Conservation (phyloP, 2,113 vertebrate species). For the Budorcas taxicolor region DNA sequence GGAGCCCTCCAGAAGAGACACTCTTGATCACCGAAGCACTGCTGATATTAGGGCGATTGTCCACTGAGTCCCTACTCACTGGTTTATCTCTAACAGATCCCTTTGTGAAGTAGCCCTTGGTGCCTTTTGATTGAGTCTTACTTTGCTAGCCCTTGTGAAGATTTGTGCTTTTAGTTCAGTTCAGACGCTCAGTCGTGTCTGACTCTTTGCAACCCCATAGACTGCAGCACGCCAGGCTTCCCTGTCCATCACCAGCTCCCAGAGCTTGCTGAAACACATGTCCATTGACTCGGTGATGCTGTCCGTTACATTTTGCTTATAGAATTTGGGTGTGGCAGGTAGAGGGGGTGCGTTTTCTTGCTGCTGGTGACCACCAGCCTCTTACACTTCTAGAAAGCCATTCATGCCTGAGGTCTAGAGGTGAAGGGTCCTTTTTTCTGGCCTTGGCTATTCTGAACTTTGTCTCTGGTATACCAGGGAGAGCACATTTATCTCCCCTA, state of each 20-base stretch:
- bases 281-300: fast-evolving
- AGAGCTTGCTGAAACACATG: not conserved
- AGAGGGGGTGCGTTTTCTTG: not conserved
- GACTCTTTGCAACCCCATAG: not conserved
- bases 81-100: not conserved
- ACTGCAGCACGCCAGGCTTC: not conserved
- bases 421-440: not conserved
- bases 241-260: not conserved
- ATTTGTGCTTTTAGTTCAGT: not conserved
- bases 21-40: not conserved
- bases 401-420: not conserved
- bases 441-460: not conserved
- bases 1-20: not conserved
- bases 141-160: not conserved
- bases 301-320: not conserved
- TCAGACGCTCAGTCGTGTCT: not conserved
- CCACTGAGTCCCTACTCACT: not conserved
- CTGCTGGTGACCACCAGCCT: not conserved
- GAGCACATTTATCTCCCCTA: not conserved
- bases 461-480: not conserved
- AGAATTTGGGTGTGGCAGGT: not conserved
- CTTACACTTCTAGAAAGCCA: not conserved
- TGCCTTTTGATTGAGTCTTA: not conserved
- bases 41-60: not conserved
- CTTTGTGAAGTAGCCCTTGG: not conserved